phyloP scores from a whole-genome alignment of 2,797 vertebrate genomes.

The Pristis pectinata region DNA sequence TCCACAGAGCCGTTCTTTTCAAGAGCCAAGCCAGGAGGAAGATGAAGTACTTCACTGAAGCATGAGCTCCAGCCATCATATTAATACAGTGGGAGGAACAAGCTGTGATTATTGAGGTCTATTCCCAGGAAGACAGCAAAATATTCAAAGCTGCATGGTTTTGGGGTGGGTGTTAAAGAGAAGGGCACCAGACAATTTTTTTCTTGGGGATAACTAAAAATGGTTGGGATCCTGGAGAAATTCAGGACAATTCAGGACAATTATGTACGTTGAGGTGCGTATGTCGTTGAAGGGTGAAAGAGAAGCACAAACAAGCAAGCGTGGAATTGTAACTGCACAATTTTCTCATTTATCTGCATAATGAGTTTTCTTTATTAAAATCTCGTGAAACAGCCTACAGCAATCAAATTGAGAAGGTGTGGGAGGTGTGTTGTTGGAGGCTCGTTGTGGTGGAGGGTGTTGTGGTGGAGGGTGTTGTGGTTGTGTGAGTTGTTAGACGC shows the following conservation, averaged over 20 bases:
- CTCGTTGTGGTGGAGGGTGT: too few species aligned
- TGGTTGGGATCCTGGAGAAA: background rate
- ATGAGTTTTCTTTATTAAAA: background rate
- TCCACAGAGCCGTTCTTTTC: background rate
- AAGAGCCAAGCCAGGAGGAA: background rate
- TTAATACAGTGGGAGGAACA: background rate
- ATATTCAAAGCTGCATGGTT: background rate
- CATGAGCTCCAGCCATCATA: background rate
- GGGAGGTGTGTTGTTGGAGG: too few species aligned
- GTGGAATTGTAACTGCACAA: background rate
- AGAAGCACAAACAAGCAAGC: background rate
- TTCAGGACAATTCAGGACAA: background rate
- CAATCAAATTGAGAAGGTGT: background rate
- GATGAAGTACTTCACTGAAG: background rate
- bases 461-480: too few species aligned
- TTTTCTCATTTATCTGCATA: conserved; percentile 12
- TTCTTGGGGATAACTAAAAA: background rate
- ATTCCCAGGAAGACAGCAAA: background rate
- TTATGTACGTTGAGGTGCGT: background rate
- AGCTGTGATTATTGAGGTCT: background rate
- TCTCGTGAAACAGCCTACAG: background rate
- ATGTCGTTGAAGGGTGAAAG: background rate
- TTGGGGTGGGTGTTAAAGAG: background rate
- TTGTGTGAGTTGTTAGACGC: too few species aligned
- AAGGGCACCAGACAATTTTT: background rate